Percentiles rank a stretch among this genome's conserved stretches.
These are phyloP conservation scores for Frankliniella intonsa DNA, from an alignment of 2,888 invertebrate species.

Conservation along the genomic window DNA sequence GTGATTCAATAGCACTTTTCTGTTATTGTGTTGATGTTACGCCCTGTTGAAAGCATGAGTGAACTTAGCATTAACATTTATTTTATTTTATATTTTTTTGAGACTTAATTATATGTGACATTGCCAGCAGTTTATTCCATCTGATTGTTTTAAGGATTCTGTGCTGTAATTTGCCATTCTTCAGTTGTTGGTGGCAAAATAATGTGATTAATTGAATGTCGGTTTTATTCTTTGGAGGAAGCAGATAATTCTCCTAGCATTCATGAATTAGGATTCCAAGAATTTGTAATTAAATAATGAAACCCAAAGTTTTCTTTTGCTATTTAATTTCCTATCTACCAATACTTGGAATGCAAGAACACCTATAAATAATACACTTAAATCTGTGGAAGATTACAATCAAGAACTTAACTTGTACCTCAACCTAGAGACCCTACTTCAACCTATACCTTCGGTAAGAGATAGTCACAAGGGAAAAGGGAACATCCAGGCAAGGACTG, in stretches of 20 bases:
- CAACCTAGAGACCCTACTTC: no score
- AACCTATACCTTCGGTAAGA: no score
- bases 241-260: not conserved
- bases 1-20: constrained; percentile 37
- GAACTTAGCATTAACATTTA: not conserved
- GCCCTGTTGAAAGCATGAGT: not conserved
- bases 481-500: no score
- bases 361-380: no score
- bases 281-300: not conserved
- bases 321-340: no score
- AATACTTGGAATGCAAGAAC: no score
- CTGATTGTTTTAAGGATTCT: not conserved
- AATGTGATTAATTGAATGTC: not conserved
- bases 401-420: no score
- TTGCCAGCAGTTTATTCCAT: not conserved
- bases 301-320: no score
- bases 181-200: not conserved
- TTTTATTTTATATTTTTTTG: not conserved
- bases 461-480: no score
- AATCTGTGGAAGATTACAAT: no score
- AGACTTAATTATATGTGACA: constrained; percentile 2
- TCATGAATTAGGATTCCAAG: not conserved
- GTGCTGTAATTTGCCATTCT: not conserved
- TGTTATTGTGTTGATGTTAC: not conserved
- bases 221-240: not conserved